A percentile compares a stretch with the other conserved stretches of the same genome.
These are phyloP conservation scores for Coregonus ussuriensis DNA, from an alignment of 2,797 vertebrate genomes.

Conservation along the genomic window DNA sequence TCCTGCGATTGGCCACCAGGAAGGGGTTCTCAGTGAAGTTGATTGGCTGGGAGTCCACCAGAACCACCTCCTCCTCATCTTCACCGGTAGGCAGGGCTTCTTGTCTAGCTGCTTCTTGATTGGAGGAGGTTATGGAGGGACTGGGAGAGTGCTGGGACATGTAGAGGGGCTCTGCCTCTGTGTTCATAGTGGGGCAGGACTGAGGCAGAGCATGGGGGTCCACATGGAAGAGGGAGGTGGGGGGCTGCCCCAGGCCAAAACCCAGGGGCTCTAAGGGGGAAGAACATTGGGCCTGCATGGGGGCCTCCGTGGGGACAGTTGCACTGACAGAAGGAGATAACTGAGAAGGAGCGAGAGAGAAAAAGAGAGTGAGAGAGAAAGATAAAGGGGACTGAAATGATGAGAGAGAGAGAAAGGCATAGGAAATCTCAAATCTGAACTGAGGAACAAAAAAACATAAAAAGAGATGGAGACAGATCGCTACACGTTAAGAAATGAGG, in stretches of 20 bases:
- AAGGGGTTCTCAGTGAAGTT: conserved; percentile 86
- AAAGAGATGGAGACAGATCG: neutral
- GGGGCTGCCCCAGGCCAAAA: conserved; percentile 54
- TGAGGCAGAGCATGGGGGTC: conserved; percentile 52
- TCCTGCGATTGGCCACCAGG: conserved; percentile 81
- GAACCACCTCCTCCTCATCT: conserved; percentile 58
- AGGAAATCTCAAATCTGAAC: neutral
- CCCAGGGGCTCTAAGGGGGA: conserved; percentile 67
- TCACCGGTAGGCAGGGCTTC: conserved; percentile 35
- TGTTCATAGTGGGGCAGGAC: conserved; percentile 35
- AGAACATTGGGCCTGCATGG: conserved; percentile 47
- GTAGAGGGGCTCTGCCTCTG: conserved; percentile 36
- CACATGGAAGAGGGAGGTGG: conserved; percentile 50
- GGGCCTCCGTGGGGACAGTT: conserved; percentile 73
- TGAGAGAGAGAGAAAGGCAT: neutral
- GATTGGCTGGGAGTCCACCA: conserved; percentile 86
- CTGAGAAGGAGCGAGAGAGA: conserved; percentile 56
- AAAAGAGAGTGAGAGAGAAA: conserved; percentile 29
- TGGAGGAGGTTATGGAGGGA: conserved; percentile 28
- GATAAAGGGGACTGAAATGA: conserved; percentile 1
- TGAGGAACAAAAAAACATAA: neutral
- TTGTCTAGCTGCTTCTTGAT: conserved; percentile 36
- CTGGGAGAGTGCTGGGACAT: conserved; percentile 35
- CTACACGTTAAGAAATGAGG: neutral
- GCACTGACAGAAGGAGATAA: conserved; percentile 60